Conservation (phyloP, 2,888 invertebrate genomes). For the Oasisia sp. region DNA sequence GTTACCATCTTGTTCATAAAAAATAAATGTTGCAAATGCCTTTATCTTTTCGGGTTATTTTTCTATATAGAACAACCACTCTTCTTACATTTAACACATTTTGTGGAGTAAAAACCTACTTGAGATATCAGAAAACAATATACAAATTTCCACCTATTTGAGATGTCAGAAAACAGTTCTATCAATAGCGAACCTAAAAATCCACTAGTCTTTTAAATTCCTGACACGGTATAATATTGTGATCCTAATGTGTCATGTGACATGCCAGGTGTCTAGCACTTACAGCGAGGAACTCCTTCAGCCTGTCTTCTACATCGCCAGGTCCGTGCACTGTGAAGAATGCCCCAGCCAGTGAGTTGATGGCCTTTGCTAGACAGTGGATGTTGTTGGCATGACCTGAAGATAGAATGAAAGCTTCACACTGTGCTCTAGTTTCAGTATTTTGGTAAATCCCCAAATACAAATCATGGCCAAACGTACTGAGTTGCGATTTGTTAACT, state of each 20-base stretch:
- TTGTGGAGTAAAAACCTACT: too few relatives aligned
- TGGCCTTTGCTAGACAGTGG: constrained; percentile 90
- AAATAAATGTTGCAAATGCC: too few relatives aligned
- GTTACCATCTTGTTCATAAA: too few relatives aligned
- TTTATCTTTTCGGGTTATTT: too few relatives aligned
- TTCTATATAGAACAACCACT: too few relatives aligned
- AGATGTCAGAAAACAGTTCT: background rate
- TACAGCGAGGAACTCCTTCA: constrained; percentile 89
- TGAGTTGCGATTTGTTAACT: too few relatives aligned
- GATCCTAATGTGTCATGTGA: too few relatives aligned
- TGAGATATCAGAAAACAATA: too few relatives aligned
- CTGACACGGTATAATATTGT: background rate
- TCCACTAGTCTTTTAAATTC: background rate
- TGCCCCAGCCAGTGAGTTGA: constrained; percentile 80
- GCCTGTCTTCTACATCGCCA: constrained; percentile 94
- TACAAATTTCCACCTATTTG: background rate
- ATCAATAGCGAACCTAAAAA: background rate
- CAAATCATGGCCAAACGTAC: background rate
- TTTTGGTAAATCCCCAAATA: background rate
- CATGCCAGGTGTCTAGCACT: constrained; percentile 45
- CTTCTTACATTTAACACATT: too few relatives aligned
- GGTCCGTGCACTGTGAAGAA: constrained; percentile 95
- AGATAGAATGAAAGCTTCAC: constrained; percentile 60
- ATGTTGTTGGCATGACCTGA: constrained; percentile 98
- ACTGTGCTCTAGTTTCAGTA: background rate